phyloP scores from a whole-genome alignment of 2,888 invertebrate species.

The Drosophila maculinotata region DNA sequence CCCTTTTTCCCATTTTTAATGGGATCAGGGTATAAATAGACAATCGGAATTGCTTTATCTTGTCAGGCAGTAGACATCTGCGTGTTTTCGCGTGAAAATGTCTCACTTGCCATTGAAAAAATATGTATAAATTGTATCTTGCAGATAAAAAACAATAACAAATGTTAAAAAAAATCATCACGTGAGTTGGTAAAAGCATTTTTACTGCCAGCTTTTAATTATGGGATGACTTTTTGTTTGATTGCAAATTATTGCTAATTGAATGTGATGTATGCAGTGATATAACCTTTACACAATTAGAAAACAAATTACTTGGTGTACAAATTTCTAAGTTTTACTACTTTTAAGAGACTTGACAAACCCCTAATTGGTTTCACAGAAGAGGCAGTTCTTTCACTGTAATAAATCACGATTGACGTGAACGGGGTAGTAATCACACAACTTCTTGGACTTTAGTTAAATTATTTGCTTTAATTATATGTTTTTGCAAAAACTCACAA shows the following conservation, averaged over 20 bases:
- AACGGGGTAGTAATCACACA: background rate
- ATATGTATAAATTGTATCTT: conserved; percentile 21
- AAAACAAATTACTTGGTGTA: conserved; percentile 12
- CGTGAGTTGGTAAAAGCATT: conserved; percentile 31
- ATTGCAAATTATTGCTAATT: background rate
- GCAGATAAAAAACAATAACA: conserved; percentile 42
- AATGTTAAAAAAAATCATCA: conserved; percentile 28
- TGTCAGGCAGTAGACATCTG: conserved; percentile 36
- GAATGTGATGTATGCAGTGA: conserved; percentile 6
- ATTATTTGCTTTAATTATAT: conserved; percentile 16
- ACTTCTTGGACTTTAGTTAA: conserved; percentile 7
- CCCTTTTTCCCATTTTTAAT: no score
- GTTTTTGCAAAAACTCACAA: background rate
- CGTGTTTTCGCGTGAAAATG: conserved; percentile 62
- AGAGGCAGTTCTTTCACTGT: conserved; percentile 4
- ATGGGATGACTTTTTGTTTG: conserved; percentile 11
- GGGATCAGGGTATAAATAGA: no score
- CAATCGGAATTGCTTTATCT: conserved; percentile 63
- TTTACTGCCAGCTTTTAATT: conserved; percentile 9
- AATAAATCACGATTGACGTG: background rate
- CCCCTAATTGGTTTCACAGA: background rate
- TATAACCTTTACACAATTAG: conserved; percentile 7
- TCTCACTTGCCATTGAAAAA: conserved; percentile 45
- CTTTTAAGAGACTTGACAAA: background rate
- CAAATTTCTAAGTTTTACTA: conserved; percentile 1